Base-by-base conservation (phyloP, 2,888 invertebrate genomes). In the Argyra leucocephala region DNA sequence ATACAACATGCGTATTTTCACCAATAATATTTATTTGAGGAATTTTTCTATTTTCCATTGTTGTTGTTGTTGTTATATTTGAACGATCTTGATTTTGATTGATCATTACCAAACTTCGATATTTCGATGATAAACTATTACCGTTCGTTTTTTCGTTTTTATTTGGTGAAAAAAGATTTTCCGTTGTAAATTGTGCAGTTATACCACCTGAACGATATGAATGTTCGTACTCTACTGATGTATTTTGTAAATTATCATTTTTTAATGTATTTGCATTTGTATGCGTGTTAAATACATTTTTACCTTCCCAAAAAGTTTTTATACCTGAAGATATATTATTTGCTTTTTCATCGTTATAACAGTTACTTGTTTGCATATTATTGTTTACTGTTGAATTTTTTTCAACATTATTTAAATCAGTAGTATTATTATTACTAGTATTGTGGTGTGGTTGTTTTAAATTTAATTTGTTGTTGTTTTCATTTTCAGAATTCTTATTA, bases 91-190 rank as follows among this genome's bases (percentile, higher is more conserved):
- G 76, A 79, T 89, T 87, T 82, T 90, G 90, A 75, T 91, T 91
- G 82, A 92, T 92, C 90, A 91, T 91, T 80, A 92, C 89, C 83
- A 91, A 86, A 83, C 91, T 91, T 75, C 89, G 90, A 80, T 91
- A 92, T 78, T 89, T 88, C 80, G 87, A 85, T 76, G 83, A 77
- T 70, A 77, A 73, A 67, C 76, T 77, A 69, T 73, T 72, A 70
- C 67, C 68, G 61, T 68, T 80, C 70, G 82, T 83, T 80, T 81
- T 80, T 74, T 81, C 79, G 75, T 64, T 64, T 57, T 48, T 48
- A 48, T 48, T 48, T 48, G 15, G 9, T 18, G 48, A 48, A 5
- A 48, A 48, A 15, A 66, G 65, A 61, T 66, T 66, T 15, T 67
- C 65, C 61, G 68, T 63, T 60, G 66, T 67, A 65, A 65, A 63